Evolutionary conservation across 2,888 invertebrate species (phyloP), one percentile per base, ranked within the genome.

Genomic region (Neoaliturus tenellus): DNA sequence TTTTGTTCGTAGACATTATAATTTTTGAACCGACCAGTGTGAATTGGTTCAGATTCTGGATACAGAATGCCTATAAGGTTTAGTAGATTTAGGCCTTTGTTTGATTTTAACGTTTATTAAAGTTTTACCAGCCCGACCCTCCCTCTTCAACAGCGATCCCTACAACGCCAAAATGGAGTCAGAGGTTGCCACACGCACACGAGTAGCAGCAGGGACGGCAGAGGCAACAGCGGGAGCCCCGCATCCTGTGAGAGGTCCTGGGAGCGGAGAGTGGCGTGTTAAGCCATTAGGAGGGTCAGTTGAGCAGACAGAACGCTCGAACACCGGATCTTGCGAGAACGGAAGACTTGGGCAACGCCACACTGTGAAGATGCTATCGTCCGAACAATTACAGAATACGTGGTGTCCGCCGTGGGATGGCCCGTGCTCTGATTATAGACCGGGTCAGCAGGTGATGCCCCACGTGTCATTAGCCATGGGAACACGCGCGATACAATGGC

Each of bases 361-460:
- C 81, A 81, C 82, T 82, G 82, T 82, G 82, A 82, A 82, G 82
- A 82, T 82, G 73, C 28, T 82, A 82, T 82, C 82, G 55, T 31
- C 25, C 23, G 48, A 82, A 82, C 82, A 82, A 82, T 82, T 82
- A 82, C 73, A 82, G 82, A 82, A 81, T 81, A 82, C 58, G 39
- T 12, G 39, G 69, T 12, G 55, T 82, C 73, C n/a, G 69, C 75
- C 48, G 81, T 14, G 71, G 48, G 81, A 81, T 69, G 81, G 28
- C 31, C 69, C 14, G 14, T 62, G 62, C 62, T 62, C 62, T 62
- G 62, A 62, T 62, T 62, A 62, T 55, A 55, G 55, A 25, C 25
- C 28, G 62, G 62, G 62, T 62, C 62, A 17, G 28, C 14, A 62
- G 62, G 62, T 62, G 62, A 62, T 62, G 62, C 62, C 28, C 28